These are phyloP conservation scores for Drosophila multiciliata DNA, from an alignment of 2,888 invertebrate genomes.

Conservation along the genomic window DNA sequence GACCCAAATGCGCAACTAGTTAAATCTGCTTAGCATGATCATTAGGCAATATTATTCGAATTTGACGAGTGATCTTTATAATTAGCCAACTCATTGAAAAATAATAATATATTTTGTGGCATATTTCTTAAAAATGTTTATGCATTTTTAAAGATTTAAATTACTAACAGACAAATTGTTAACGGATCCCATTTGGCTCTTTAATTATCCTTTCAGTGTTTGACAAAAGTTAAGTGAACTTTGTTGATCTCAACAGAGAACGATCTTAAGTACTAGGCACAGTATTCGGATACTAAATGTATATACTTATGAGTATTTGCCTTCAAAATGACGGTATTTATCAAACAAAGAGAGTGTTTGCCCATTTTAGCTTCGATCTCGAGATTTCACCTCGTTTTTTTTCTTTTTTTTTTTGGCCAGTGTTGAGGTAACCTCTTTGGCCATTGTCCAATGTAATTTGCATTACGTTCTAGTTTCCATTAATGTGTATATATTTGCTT, in stretches of 20 bases:
- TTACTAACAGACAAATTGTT: neutral
- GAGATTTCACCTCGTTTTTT: constrained; percentile 32
- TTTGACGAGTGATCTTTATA: neutral
- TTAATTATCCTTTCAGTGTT: neutral
- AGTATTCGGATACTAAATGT: constrained; percentile 5
- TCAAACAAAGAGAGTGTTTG: constrained; percentile 17
- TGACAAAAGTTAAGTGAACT: too few relatives aligned
- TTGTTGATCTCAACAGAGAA: neutral
- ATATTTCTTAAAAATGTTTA: neutral
- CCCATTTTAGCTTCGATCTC: constrained; percentile 29
- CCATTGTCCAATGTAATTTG: constrained; percentile 65
- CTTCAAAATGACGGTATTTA: constrained; percentile 5
- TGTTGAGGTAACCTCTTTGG: constrained; percentile 38
- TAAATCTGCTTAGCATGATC: neutral
- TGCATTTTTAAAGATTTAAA: neutral
- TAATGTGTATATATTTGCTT: constrained; percentile 45
- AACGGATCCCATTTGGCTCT: too few relatives aligned
- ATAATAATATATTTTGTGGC: neutral
- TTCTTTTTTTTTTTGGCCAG: constrained; percentile 27
- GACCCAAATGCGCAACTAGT: constrained; percentile 45
- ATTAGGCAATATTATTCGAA: constrained; percentile 18
- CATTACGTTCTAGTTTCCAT: constrained; percentile 66
- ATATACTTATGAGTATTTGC: constrained; percentile 5
- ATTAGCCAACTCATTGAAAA: constrained; percentile 4
- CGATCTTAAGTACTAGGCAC: neutral